phyloP scores from a whole-genome alignment of 2,888 invertebrate species.

The Oscheius sp. region DNA sequence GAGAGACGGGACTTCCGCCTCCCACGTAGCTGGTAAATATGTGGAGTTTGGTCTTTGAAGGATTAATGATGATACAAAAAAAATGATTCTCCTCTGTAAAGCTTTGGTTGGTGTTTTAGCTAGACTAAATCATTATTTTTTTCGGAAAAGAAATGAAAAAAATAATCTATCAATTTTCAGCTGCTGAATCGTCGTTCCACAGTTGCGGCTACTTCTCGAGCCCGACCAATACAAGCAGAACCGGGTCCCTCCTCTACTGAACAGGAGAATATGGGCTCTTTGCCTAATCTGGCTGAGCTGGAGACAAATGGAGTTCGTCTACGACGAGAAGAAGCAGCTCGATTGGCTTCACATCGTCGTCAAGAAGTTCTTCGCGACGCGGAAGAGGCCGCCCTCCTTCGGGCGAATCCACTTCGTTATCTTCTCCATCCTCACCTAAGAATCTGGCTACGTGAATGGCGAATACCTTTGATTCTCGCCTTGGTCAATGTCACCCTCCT shows the following conservation, averaged over 20 bases:
- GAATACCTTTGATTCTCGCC: conserved; percentile 65
- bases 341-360: conserved; percentile 89
- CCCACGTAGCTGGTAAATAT: too few species aligned
- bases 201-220: conserved; percentile 61
- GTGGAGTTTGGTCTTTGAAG: too few species aligned
- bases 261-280: conserved; percentile 79
- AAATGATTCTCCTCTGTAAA: too few species aligned
- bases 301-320: conserved; percentile 77
- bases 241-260: conserved; percentile 1
- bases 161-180: conserved; percentile 26
- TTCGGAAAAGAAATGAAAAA: too few species aligned
- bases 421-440: conserved; percentile 95
- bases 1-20: not conserved
- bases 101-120: too few species aligned
- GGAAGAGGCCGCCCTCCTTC: conserved; percentile 88
- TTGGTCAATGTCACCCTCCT: conserved; percentile 66
- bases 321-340: conserved; percentile 80
- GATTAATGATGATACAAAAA: too few species aligned
- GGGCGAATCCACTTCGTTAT: conserved; percentile 92
- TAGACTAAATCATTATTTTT: too few species aligned
- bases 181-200: conserved; percentile 65
- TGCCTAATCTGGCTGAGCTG: conserved; percentile 81
- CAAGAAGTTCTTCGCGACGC: conserved; percentile 90
- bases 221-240: conserved; percentile 44
- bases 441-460: conserved; percentile 76